Evolutionary conservation across 2,888 invertebrate genomes (phyloP), one percentile per base, ranked within the genome.

Genomic region (Tenodera sinensis): DNA sequence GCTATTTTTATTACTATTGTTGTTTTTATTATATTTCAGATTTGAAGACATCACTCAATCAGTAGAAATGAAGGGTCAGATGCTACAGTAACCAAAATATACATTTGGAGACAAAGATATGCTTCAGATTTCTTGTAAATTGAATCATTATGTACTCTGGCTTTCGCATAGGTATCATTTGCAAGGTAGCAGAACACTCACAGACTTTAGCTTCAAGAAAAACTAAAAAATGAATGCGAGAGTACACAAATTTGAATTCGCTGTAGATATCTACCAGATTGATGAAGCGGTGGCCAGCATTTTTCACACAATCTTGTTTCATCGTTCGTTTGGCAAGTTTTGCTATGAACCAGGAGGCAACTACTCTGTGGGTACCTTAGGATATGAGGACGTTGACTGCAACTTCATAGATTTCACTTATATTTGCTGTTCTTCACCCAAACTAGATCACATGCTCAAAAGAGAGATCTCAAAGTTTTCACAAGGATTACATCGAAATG

Each of bases 391-490:
- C 93, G 98, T 99, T 83, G 98, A 99, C 93, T 99, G 99, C 94
- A 98, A 99, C 93, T 98, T 98, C 93, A 97, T 99, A 92, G 99
- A 99, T 94, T 97, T 99, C 93, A 99, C 99, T 9, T 99, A 99
- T 94, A 99, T 96, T 42, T 97, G 98, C 93, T 98, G 98, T 94
- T 97, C 97, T 91, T 98, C 98, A 71, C 95, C 96, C n/a, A 94
- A 94, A 88, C 94, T 98, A 84, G 96, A 96, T 91, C 96, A 95
- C 91, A 96, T 94, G 91, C 95, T 97, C 91, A 97, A 95, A 93
- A 95, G 95, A 90, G 97, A 96, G 93, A 97, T 97, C 90, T 96
- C 96, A 28, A 94, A 95, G 89, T 97, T 98, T 93, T 97, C 97
- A 27, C 96, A 97, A 92, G 95, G 96, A 87, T 93, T 98, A 84